These are phyloP conservation scores for Xylophagus ater DNA, from an alignment of 2,888 invertebrate genomes.

Conservation along the genomic window DNA sequence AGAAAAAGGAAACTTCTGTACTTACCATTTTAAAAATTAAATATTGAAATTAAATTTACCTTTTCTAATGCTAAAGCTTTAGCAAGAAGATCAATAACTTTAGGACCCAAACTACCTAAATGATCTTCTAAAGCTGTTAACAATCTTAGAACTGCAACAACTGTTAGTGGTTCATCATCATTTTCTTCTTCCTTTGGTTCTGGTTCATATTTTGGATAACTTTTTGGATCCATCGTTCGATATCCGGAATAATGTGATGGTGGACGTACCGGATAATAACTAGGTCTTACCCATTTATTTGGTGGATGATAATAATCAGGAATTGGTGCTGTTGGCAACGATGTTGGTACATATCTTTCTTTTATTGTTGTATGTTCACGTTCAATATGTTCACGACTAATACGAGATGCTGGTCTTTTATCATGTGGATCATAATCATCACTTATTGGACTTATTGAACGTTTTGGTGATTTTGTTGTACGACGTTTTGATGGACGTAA, in stretches of 20 bases:
- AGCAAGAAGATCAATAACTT: slow-evolving; percentile 62
- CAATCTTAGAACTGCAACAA: slow-evolving; percentile 58
- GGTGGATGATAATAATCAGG: slow-evolving; percentile 2
- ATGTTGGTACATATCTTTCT: slow-evolving; percentile 8
- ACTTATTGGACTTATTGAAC: slow-evolving; percentile 19
- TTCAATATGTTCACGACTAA: slow-evolving; percentile 13
- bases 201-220: slow-evolving; percentile 33
- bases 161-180: slow-evolving; percentile 44
- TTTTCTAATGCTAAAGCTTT: slow-evolving; percentile 70
- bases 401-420: slow-evolving; percentile 5
- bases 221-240: slow-evolving; percentile 30
- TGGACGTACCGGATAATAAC: slow-evolving; percentile 11
- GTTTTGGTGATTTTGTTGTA: neutral
- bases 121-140: slow-evolving; percentile 73
- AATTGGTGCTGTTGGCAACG: no score
- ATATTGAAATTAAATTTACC: slow-evolving; percentile 19
- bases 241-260: slow-evolving; percentile 21
- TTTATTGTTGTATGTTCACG: slow-evolving; percentile 10
- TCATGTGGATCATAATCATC: slow-evolving; percentile 15
- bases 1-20: neutral
- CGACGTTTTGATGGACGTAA: no score
- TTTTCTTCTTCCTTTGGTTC: slow-evolving; percentile 32
- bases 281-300: slow-evolving; percentile 1
- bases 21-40: slow-evolving; percentile 7
- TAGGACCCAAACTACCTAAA: slow-evolving; percentile 73